Evolutionary conservation across 2,113 vertebrate species (phyloP), one percentile per base, ranked within the genome.

Genomic region (Cyprinodon variegatus): DNA sequence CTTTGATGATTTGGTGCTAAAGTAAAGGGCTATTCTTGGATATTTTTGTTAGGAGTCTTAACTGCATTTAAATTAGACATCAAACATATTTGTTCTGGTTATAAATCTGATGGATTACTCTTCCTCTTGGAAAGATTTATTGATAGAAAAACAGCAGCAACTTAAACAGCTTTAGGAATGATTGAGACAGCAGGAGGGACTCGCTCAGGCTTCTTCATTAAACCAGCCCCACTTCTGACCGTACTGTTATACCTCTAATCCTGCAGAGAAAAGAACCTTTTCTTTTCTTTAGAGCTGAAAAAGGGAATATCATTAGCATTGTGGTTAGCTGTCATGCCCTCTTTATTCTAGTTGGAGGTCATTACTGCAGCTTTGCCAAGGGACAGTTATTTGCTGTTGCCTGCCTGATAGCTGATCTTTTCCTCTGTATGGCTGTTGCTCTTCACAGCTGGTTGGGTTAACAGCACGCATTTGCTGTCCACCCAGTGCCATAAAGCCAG

Each of bases 311-410:
- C 40, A 46, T 60, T 66, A 22, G 22, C 53, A 14, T 50, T 59
- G n/a, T 7, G 1, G 53, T 70, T 77, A 59, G 65, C 48, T 11
- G 40, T 1, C 39, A 64, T 20, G 13, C n/a, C 41, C 10, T 76
- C 50, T 68, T 84, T 76, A 71, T 79, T 64, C 63, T 53, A 3
- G 9, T 0, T 45, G 68, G 68, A 72, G 69, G 66, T 70, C 48
- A 80, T 82, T 17, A 43, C 60, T 61, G 69, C 36, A 48, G 37
- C 64, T 60, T 53, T 39, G 61, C 59, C 12, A 38, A 74, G 59
- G 66, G 46, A 3, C 70, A 60, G 64, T 69, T 69, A 68, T 74
- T 69, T 57, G 48, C 75, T 39, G 22, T 70, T 9, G 2, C 43
- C 66, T 6, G 0, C 57, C 50, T 62, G 40, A 77, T 46, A 73